Evolutionary conservation across 2,797 vertebrate species (phyloP), one percentile per base, ranked within the genome.

Genomic region (Discoglossus pictus): DNA sequence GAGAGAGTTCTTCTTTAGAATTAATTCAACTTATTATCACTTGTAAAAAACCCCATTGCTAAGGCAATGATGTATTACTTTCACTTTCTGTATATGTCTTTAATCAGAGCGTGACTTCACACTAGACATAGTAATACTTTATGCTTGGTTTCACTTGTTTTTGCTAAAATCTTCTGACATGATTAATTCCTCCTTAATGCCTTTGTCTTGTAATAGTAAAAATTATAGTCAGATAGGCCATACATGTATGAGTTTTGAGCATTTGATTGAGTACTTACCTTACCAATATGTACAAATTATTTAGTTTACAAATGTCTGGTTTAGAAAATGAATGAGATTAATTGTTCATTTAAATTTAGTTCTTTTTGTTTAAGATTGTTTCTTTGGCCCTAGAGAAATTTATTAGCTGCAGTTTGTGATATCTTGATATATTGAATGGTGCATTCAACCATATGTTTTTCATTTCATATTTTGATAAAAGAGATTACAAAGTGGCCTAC

Each of bases 81-180:
- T 97, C 90, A 91, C 92, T 94, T 96, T 95, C 94, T 94, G 97
- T 95, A 94, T 94, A 96, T 92, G 94, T 94, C 96, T 94, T 96
- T 95, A 97, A 98, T 97, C 96, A 96, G 94, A 99, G 94, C 93
- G 88, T 98, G 95, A 97, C 94, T 96, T 93, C 92, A 92, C 92
- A 92, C 90, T 91, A 90, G 89, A 89, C 85, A 89, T 91, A 90
- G 92, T 87, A 86, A 91, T 89, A 90, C 90, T 93, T 94, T 92
- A 95, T 91, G 94, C 93, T 90, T 91, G 92, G 88, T 85, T 90
- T 95, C 88, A 77, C 88, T 92, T 94, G 91, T 94, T 95, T 94
- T 93, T 93, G 89, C 92, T 92, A 92, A 93, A 93, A 93, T 94
- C 88, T 93, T 93, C 87, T 93, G 90, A 91, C 92, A 91, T 92